phyloP scores from a whole-genome alignment of 2,797 vertebrate genomes.

The Rhabdomys pumilio region DNA sequence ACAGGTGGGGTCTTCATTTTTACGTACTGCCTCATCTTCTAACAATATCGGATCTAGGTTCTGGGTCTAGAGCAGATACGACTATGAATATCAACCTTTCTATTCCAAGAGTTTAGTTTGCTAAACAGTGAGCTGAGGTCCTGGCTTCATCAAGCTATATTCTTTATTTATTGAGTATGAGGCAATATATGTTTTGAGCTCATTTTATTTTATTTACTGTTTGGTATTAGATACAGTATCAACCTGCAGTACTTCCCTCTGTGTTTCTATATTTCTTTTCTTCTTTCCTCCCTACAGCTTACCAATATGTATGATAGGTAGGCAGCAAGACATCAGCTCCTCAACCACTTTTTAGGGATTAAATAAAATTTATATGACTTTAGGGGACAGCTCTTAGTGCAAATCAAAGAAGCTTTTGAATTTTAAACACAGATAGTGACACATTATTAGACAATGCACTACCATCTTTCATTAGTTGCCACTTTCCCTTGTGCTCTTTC shows the following conservation, averaged over 20 bases:
- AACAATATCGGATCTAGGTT: background rate
- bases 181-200: background rate
- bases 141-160: accelerated
- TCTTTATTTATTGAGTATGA: background rate
- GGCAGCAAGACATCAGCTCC: background rate
- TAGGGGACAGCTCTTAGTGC: background rate
- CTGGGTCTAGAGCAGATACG: accelerated
- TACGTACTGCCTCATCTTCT: background rate
- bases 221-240: background rate
- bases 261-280: background rate
- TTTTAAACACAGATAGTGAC: background rate
- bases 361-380: too few relatives aligned
- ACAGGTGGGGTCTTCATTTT: accelerated
- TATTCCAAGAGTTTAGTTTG: background rate
- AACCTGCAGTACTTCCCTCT: accelerated
- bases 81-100: background rate
- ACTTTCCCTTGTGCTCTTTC: background rate
- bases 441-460: background rate
- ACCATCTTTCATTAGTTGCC: background rate
- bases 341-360: background rate
- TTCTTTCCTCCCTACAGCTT: background rate
- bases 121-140: background rate
- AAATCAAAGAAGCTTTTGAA: background rate
- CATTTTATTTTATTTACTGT: background rate
- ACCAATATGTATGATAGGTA: background rate